Conservation (phyloP, 2,113 vertebrate species). For the Gopherus flavomarginatus region DNA sequence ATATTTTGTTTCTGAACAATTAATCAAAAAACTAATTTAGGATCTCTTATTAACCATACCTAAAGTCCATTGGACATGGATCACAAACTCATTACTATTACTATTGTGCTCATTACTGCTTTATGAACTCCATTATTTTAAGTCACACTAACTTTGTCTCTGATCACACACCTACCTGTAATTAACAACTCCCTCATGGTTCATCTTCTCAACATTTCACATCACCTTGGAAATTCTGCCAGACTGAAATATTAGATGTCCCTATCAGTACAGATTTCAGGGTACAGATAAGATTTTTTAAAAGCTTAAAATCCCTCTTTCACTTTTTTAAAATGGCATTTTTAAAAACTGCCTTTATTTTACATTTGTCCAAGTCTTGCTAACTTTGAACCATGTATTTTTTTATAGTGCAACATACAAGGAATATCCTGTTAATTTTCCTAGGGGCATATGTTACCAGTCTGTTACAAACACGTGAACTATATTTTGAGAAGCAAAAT, state of each 20-base stretch:
- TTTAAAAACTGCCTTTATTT: constrained; percentile 13
- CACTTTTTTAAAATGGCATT: constrained; percentile 30
- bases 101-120: constrained; percentile 44
- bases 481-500: constrained; percentile 56
- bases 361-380: neutral
- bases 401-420: constrained; percentile 15
- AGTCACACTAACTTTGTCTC: constrained; percentile 27
- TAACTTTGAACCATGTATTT: neutral
- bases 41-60: constrained; percentile 62
- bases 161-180: constrained; percentile 12
- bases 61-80: constrained; percentile 54
- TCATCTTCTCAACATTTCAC: constrained; percentile 50
- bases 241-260: constrained; percentile 16
- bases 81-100: constrained; percentile 53
- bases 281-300: constrained; percentile 15
- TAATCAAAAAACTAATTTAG: constrained; percentile 67
- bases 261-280: constrained; percentile 8
- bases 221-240: constrained; percentile 61
- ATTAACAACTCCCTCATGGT: constrained; percentile 53
- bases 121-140: constrained; percentile 64
- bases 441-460: constrained; percentile 42
- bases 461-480: constrained; percentile 29
- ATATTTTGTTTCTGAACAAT: constrained; percentile 76
- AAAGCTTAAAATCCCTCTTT: constrained; percentile 33
- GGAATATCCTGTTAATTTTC: constrained; percentile 51